A percentile compares a stretch with the other conserved stretches of the same genome.
Evolutionary conservation across 2,797 vertebrate genomes (phyloP).

Genomic region (Masticophis lateralis): DNA sequence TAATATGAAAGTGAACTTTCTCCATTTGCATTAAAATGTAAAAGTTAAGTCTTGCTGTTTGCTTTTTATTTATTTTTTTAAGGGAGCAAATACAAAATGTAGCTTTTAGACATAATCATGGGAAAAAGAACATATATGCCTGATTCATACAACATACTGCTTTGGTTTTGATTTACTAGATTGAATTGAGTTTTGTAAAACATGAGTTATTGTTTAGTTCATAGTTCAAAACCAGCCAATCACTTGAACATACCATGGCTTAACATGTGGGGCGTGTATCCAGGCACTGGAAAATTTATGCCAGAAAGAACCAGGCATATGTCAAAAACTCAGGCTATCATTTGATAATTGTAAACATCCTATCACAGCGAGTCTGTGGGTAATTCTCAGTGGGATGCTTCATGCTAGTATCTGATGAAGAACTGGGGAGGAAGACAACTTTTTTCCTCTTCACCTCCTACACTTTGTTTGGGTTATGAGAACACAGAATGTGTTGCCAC

Average conservation of each 20-base stretch:
- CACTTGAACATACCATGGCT: not conserved
- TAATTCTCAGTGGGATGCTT: not conserved
- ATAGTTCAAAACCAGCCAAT: not conserved
- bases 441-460: not conserved
- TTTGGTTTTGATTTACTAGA: not conserved
- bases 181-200: not conserved
- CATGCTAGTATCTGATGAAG: not conserved
- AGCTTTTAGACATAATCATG: not conserved
- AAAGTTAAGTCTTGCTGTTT: not conserved
- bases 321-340: not conserved
- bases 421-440: no score
- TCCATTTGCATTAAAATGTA: not conserved
- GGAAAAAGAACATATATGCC: not conserved
- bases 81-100: not conserved
- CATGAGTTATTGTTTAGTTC: not conserved
- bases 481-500: slow-evolving; percentile 11
- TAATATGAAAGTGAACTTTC: not conserved
- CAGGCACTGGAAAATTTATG: not conserved
- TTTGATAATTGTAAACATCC: not conserved
- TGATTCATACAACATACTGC: not conserved
- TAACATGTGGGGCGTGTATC: not conserved
- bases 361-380: not conserved
- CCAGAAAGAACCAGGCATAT: not conserved
- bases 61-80: not conserved
- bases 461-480: slow-evolving; percentile 26